These are phyloP conservation scores for Aphelocoma californica DNA, from an alignment of 2,797 vertebrate genomes.

Conservation along the genomic window DNA sequence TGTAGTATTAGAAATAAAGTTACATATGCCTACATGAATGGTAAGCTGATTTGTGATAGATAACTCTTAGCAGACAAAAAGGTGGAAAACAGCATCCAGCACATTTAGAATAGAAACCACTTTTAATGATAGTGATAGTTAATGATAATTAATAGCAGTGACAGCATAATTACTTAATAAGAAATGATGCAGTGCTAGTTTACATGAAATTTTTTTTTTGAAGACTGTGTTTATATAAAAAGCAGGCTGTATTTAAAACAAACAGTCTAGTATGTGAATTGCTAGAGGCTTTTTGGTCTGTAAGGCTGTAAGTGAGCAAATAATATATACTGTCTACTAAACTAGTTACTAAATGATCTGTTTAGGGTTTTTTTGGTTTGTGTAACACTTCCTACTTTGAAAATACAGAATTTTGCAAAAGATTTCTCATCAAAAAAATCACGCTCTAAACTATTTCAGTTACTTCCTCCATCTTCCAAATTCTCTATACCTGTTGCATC, in stretches of 20 bases:
- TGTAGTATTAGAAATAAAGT: not conserved
- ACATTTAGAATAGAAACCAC: not conserved
- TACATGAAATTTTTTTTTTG: not conserved
- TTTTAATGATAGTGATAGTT: not conserved
- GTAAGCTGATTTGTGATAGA: not conserved
- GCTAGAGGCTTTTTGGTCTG: not conserved
- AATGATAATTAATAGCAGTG: not conserved
- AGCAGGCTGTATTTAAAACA: not conserved
- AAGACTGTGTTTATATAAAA: not conserved
- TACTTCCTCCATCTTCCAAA: not conserved
- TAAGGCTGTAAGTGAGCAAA: not conserved
- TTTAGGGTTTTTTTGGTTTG: fast-evolving
- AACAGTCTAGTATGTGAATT: not conserved
- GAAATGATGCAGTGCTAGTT: not conserved
- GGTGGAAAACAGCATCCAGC: not conserved
- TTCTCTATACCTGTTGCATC: not conserved
- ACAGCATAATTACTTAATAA: not conserved
- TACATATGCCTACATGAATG: not conserved
- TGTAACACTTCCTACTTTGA: not conserved
- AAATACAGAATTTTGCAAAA: not conserved
- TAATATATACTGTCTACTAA: not conserved
- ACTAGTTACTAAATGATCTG: not conserved
- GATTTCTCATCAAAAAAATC: not conserved
- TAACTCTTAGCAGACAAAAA: not conserved
- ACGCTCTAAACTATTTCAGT: not conserved